phyloP scores from a whole-genome alignment of 2,113 vertebrate genomes.

The Accipiter cooperii region DNA sequence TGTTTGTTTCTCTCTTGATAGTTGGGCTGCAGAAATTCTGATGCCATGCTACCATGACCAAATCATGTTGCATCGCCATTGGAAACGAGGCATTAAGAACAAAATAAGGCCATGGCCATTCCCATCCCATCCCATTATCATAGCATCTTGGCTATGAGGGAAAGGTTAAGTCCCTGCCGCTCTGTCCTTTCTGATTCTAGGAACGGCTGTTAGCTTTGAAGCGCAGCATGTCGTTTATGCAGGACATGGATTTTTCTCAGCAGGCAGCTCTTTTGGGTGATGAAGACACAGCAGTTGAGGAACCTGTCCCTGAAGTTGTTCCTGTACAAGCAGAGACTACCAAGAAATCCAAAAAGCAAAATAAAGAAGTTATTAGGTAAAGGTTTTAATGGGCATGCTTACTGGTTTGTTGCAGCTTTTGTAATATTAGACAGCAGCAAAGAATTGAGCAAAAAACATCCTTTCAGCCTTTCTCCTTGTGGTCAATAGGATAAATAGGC shows the following conservation, averaged over 20 bases:
- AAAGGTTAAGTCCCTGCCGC: slow-evolving; percentile 77
- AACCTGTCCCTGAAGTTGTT: slow-evolving; percentile 84
- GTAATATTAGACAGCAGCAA: not conserved
- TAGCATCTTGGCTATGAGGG: slow-evolving; percentile 71
- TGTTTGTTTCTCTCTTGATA: slow-evolving; percentile 61
- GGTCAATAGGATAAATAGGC: not conserved
- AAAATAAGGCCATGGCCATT: slow-evolving; percentile 65
- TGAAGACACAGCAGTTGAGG: slow-evolving; percentile 83
- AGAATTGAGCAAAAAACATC: not conserved
- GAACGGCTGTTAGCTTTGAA: slow-evolving; percentile 97
- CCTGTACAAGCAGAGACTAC: slow-evolving; percentile 86
- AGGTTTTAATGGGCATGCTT: slow-evolving; percentile 7
- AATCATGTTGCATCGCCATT: slow-evolving; percentile 57
- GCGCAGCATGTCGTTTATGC: slow-evolving; percentile 99
- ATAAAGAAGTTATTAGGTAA: slow-evolving; percentile 90
- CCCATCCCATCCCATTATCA: slow-evolving; percentile 72
- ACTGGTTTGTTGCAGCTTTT: not conserved
- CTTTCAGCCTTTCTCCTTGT: not conserved
- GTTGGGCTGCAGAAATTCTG: slow-evolving; percentile 39
- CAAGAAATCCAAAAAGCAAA: slow-evolving; percentile 94
- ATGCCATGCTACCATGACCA: slow-evolving; percentile 55
- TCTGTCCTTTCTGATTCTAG: slow-evolving; percentile 84
- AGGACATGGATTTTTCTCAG: slow-evolving; percentile 99
- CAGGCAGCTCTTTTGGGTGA: slow-evolving; percentile 96
- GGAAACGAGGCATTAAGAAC: slow-evolving; percentile 57